Base-by-base conservation (phyloP, 2,888 invertebrate species). In the Acleris holmiana region DNA sequence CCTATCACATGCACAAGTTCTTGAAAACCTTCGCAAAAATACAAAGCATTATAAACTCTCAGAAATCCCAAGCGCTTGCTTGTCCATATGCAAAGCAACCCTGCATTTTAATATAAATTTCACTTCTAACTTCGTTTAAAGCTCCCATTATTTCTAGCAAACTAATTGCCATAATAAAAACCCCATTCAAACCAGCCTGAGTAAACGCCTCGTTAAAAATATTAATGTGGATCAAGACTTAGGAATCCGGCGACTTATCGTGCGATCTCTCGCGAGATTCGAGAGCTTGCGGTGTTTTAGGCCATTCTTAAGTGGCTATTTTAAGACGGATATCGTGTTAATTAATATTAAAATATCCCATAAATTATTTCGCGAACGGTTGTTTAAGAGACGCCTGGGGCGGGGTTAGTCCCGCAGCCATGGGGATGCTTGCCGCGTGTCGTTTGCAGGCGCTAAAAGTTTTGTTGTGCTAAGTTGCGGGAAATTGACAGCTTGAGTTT, bases 271-370 rank as follows among this genome's bases (percentile, higher is more conserved):
- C 44, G 4, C 21, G 17, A 23, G 65, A 35, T 35, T 35, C 35
- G 35, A 13, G 35, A 35, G 35, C 29, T 60, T 64, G 47, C 54
- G 47, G 50, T 60, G 67, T 65, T 68, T 61, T 66, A 59, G 67
- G 68, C 65, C 66, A 68, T 66, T 66, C 64, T 66, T 68, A 67
- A 71, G 61, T 67, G 48, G 49, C 55, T 61, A 61, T 72, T 67
- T 60, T 69, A 67, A 63, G 69, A 47, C 68, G 64, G 68, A 72
- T 73, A 73, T 75, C 62, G 69, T 73, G 79, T 81, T 82, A 82
- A 84, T 84, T 82, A 83, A 81, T 80, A 79, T 82, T 77, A 76
- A 80, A 83, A 80, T 80, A 75, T 74, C 74, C 74, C 77, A 82
- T 85, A 79, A 83, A 81, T 80, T 83, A 79, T 80, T 72, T 73